Evolutionary conservation across 2,888 invertebrate species (phyloP).

Genomic region (Autographa gamma): DNA sequence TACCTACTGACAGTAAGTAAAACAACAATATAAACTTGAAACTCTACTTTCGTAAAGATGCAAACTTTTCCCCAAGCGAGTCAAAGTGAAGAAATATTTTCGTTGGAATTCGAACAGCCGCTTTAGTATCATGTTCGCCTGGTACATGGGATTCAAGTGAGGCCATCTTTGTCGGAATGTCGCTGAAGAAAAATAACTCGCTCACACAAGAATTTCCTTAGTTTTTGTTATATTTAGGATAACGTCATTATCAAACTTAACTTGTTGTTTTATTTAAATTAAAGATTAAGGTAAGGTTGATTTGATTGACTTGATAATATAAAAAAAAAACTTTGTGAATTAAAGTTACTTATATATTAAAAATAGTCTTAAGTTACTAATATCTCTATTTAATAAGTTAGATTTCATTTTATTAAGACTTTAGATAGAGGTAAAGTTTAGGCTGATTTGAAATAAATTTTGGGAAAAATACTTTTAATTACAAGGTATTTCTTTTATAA

Average conservation of each 20-base stretch:
- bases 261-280: neutral
- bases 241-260: neutral
- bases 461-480: too few relatives aligned
- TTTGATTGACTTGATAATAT: too few relatives aligned
- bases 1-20: neutral
- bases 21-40: neutral
- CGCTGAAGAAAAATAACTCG: slow-evolving; percentile 40
- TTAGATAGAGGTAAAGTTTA: too few relatives aligned
- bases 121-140: slow-evolving; percentile 71
- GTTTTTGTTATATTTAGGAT: neutral
- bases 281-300: too few relatives aligned
- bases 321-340: too few relatives aligned
- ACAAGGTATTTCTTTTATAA: too few relatives aligned
- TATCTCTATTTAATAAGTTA: too few relatives aligned
- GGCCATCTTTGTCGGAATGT: slow-evolving; percentile 83
- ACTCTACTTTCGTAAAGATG: neutral
- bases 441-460: too few relatives aligned
- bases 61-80: slow-evolving; percentile 17
- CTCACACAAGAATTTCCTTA: slow-evolving; percentile 27
- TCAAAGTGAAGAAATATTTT: slow-evolving; percentile 54
- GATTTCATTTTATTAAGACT: too few relatives aligned
- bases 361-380: too few relatives aligned
- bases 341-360: too few relatives aligned
- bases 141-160: slow-evolving; percentile 84
- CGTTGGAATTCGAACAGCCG: slow-evolving; percentile 68